Percentiles rank a stretch among this genome's conserved stretches.
Conservation (phyloP, 2,113 vertebrate species). For the Tragelaphus strepsiceros region DNA sequence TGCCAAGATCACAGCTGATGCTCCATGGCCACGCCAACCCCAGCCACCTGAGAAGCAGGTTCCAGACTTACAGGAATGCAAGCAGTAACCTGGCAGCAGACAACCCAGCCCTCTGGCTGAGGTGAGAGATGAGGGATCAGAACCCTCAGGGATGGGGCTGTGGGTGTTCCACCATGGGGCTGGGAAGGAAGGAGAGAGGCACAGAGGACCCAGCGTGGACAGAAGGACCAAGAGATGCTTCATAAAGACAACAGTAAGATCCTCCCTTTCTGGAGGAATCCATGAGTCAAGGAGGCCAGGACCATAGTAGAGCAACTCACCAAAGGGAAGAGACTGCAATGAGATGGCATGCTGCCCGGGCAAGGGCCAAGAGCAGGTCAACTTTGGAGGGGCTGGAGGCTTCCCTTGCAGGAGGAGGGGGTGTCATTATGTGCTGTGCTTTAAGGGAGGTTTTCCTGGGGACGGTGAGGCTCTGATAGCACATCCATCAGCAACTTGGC, state of each 20-base stretch:
- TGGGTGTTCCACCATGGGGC: neutral
- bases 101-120: fast-evolving
- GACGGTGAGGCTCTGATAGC: fast-evolving
- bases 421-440: fast-evolving
- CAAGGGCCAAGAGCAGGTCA: too few species aligned
- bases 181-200: neutral
- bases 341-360: neutral
- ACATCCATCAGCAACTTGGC: too few species aligned
- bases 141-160: neutral
- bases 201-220: fast-evolving
- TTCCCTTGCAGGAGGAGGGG: neutral
- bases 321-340: neutral
- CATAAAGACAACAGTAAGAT: neutral
- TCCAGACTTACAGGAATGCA: neutral
- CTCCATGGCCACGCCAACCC: neutral
- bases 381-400: neutral
- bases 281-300: neutral
- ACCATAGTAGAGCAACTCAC: fast-evolving
- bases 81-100: neutral
- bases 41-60: neutral
- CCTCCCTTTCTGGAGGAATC: neutral
- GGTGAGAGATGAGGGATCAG: neutral
- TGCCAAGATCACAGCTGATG: neutral
- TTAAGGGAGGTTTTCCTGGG: neutral
- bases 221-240: neutral